Evolutionary conservation across 64 coral and sea anemone species (phyloP).

Genomic region (Acropora yongei): DNA sequence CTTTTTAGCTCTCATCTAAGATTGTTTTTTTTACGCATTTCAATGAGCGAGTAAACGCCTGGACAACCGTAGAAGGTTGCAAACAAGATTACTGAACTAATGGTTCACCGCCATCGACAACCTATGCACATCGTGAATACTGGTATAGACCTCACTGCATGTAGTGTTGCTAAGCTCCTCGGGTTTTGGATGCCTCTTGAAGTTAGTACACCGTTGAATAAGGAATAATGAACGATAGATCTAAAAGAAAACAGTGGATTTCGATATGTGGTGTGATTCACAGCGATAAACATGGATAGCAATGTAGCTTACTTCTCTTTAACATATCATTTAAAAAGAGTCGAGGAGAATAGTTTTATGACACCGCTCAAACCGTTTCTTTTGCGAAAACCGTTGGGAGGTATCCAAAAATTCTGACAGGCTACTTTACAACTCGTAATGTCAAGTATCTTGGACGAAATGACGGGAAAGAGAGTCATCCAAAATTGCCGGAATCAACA

Average conservation of each 20-base stretch:
- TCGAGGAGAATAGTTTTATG: no score
- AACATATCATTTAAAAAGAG: no score
- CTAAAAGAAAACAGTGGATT: neutral
- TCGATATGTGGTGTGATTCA: no score
- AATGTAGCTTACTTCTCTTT: no score
- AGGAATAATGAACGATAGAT: no score
- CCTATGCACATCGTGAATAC: neutral
- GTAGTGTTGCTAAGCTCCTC: neutral
- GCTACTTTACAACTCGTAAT: neutral
- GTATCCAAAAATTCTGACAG: neutral
- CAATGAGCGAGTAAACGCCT: neutral
- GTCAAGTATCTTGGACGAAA: conserved; percentile 5
- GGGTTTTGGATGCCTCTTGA: no score
- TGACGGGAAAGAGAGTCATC: neutral
- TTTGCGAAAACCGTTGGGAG: no score
- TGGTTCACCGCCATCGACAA: neutral
- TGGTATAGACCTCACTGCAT: neutral
- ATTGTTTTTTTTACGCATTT: conserved; percentile 16
- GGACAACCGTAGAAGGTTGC: neutral
- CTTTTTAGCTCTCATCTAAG: neutral
- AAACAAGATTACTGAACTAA: conserved; percentile 7
- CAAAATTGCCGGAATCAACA: conserved; percentile 12
- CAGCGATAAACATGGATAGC: no score
- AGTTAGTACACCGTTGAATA: no score
- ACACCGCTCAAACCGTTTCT: no score